A percentile compares a stretch with the other conserved stretches of the same genome.
Conservation (phyloP, 2,113 vertebrate genomes). For the Erythrocercus mccallii region DNA sequence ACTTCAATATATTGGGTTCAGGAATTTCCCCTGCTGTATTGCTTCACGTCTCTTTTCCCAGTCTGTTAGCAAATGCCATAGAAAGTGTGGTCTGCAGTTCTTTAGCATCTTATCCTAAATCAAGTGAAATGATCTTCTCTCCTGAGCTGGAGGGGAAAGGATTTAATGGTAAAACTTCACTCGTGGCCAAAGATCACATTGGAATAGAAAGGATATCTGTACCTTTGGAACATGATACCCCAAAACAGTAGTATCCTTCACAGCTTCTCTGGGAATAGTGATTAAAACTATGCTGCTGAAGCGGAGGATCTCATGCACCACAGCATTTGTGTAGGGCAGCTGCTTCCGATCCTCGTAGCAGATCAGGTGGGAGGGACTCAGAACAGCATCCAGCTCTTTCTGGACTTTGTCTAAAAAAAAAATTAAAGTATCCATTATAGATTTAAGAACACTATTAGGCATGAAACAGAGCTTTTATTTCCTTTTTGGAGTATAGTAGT, state of each 20-base stretch:
- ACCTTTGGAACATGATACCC: slow-evolving; percentile 51
- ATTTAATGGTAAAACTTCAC: not conserved
- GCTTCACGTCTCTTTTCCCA: not conserved
- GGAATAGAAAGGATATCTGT: not conserved
- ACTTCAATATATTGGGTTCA: not conserved
- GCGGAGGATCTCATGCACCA: slow-evolving; percentile 47
- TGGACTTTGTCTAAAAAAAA: not conserved
- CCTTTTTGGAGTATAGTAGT: not conserved
- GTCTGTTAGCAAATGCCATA: not conserved
- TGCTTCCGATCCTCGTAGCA: not conserved
- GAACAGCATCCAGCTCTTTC: not conserved
- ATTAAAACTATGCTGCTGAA: slow-evolving; percentile 8
- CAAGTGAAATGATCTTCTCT: not conserved
- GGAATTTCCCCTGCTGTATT: not conserved
- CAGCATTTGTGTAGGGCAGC: not conserved
- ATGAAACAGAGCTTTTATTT: not conserved
- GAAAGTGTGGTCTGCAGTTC: not conserved
- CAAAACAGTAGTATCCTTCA: slow-evolving; percentile 7
- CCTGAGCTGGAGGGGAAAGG: not conserved
- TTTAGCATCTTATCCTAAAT: not conserved
- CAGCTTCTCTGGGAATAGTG: not conserved
- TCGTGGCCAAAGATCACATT: not conserved
- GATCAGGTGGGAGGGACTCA: not conserved
- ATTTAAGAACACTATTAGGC: not conserved
- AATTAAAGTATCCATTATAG: not conserved